Evolutionary conservation across 2,888 invertebrate species (phyloP), one percentile per base, ranked within the genome.

Genomic region (Galerucella calmariensis): DNA sequence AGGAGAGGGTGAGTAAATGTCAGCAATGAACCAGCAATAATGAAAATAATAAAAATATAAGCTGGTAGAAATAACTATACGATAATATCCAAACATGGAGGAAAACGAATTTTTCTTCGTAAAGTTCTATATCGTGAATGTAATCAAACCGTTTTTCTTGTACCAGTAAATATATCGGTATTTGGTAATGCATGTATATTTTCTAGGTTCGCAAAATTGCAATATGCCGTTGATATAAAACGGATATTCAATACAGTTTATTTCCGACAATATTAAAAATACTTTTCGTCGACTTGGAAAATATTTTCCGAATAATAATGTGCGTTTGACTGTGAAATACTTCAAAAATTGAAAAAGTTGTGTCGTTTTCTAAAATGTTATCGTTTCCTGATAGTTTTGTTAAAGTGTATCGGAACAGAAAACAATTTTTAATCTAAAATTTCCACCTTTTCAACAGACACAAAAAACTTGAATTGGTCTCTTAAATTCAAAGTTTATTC

Each of bases 271-370:
- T 56, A 56, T 56, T 56, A 56, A 56, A 56, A 56, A 56, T 56
- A 56, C 20, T 56, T 16, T 56, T 11, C 56, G 56, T 20, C 56
- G 56, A 8, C 20, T 56, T 16, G 20, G 20, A 41, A 62, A 62
- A 62, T 62, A 62, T 62, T 62, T 62, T 62, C 10, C 62, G 14
- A 41, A 62, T 27, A 62, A 41, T 35, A 41, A 62, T 62, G 62
- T 62, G 62, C 62, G 62, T 62, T 35, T 62, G 41, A 41, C 62
- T 41, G 62, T 62, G 41, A 62, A 62, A 41, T 41, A 41, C 62
- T 41, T 35, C 14, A 62, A 41, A 62, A 62, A 62, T 62, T 41
- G 62, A 62, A 62, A 62, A 62, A 41, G 35, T 62, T 58, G 24
- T 24, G 35, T 1, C 35, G 12, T 58, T 20, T 62, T 41, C 62